Conservation (phyloP, 2,113 vertebrate species). For the Microcebus murinus region DNA sequence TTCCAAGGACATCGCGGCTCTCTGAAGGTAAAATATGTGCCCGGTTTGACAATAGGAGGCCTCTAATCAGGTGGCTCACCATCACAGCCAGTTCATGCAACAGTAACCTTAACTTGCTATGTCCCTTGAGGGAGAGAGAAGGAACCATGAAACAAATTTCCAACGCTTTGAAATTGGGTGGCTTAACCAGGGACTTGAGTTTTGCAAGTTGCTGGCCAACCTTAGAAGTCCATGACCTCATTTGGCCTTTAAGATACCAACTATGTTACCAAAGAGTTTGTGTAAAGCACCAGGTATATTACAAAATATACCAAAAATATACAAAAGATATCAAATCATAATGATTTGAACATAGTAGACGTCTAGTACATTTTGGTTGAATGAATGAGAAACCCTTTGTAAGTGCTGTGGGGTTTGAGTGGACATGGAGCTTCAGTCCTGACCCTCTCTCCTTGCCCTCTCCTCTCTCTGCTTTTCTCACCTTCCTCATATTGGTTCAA, state of each 20-base stretch:
- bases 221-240: background rate
- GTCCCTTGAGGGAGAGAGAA: background rate
- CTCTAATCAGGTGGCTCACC: background rate
- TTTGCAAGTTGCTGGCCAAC: background rate
- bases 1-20: background rate
- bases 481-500: background rate
- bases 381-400: background rate
- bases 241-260: conserved; percentile 20
- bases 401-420: background rate
- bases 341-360: background rate
- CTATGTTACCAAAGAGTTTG: background rate
- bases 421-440: background rate
- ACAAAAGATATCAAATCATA: background rate
- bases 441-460: no score
- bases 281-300: background rate
- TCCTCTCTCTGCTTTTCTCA: background rate
- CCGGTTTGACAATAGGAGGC: background rate
- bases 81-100: background rate
- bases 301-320: no score
- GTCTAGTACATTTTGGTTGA: background rate
- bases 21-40: background rate
- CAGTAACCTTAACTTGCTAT: background rate
- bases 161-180: background rate
- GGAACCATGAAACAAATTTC: background rate
- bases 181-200: background rate